Conservation (phyloP, 2,888 invertebrate genomes). For the Microdon myrmicae region DNA sequence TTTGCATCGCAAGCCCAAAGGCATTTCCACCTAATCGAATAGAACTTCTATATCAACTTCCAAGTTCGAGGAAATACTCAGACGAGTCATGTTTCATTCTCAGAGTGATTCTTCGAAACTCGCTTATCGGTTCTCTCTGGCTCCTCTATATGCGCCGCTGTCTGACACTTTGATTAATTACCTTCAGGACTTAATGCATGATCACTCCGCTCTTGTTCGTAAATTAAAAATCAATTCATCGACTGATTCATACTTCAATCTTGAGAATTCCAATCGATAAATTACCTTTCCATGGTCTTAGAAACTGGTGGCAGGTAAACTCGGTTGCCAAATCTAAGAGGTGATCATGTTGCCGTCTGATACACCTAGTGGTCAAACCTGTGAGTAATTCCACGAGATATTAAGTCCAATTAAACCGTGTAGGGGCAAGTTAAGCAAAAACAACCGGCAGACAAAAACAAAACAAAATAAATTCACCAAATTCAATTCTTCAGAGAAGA, state of each 20-base stretch:
- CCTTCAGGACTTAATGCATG: constrained; percentile 26
- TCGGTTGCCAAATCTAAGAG: constrained; percentile 31
- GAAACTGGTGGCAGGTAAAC: constrained; percentile 37
- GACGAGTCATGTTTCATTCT: constrained; percentile 23
- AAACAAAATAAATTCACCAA: background rate
- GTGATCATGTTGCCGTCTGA: too few species aligned
- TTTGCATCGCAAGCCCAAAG: too few species aligned
- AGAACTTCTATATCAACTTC: constrained; percentile 26
- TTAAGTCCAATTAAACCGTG: constrained; percentile 38
- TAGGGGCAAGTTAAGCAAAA: constrained; percentile 10
- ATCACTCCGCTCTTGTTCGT: constrained; percentile 30
- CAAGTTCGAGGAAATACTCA: constrained; percentile 23
- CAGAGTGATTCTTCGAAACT: constrained; percentile 22
- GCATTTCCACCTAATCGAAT: constrained; percentile 16
- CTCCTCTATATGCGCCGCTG: constrained; percentile 25
- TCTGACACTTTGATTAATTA: constrained; percentile 45
- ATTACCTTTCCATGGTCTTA: constrained; percentile 27
- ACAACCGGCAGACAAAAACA: background rate
- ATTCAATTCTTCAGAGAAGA: too few species aligned
- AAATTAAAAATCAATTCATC: constrained; percentile 37
- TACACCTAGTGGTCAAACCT: constrained; percentile 15
- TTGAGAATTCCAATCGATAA: constrained; percentile 12
- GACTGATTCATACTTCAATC: constrained; percentile 34
- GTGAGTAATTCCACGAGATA: constrained; percentile 38
- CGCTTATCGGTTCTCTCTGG: constrained; percentile 30